A percentile compares a stretch with the other conserved stretches of the same genome.
Evolutionary conservation across 1,140 invertebrate species (phyloP).

Genomic region (Batillaria attramentaria): DNA sequence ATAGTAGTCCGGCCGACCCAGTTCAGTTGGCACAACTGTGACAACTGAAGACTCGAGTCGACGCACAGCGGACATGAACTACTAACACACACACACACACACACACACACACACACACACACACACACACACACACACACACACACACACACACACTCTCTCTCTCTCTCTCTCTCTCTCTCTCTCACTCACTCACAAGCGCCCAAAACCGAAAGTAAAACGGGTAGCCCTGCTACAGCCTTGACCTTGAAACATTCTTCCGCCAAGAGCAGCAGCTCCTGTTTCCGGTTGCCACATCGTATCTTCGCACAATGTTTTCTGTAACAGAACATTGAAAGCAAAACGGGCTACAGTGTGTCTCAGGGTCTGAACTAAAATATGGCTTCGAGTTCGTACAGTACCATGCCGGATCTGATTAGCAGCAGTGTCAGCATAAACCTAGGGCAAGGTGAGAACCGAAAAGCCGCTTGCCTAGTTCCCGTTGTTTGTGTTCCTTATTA

Average conservation of each 20-base stretch:
- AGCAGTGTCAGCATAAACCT: constrained; percentile 56
- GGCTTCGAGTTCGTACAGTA: constrained; percentile 31
- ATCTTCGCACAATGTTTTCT: not conserved
- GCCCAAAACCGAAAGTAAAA: not conserved
- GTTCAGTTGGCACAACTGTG: no score
- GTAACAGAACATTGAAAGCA: not conserved
- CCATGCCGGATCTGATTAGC: constrained; percentile 60
- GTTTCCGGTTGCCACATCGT: not conserved
- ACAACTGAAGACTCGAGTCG: no score
- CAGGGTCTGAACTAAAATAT: not conserved
- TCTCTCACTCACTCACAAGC: no score
- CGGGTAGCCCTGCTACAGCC: no score
- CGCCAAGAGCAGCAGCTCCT: not conserved
- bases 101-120: no score
- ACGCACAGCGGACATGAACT: no score
- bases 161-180: no score
- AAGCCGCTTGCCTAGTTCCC: no score
- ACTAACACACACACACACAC: no score
- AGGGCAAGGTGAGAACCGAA: constrained; percentile 37
- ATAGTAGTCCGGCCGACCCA: no score
- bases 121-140: no score
- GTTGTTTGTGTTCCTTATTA: not conserved
- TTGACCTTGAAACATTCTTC: not conserved
- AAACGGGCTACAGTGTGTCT: not conserved
- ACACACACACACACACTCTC: no score